Evolutionary conservation across 2,113 vertebrate species (phyloP), one percentile per base, ranked within the genome.

Genomic region (Centropus bengalensis): DNA sequence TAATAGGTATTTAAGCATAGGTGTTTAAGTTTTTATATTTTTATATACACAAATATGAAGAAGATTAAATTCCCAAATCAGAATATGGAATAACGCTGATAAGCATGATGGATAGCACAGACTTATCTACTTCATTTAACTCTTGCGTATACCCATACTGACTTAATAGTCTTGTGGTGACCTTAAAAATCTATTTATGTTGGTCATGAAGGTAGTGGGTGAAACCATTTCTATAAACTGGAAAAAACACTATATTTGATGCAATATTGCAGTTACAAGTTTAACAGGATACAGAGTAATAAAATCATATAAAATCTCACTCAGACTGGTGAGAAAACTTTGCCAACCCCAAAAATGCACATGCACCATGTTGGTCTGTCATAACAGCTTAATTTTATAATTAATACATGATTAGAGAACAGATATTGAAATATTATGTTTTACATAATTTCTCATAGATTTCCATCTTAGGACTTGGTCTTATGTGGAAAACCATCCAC

Each of bases 171-270:
- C 63, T 62, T 63, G 23, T 23, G 67, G n/a, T 82, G 68, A n/a
- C 16, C 47, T 88, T 84, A 79, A 80, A 80, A 86, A 93, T 24
- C 62, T 73, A 40, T 90, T 96, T 47, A 77, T 75, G 91, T 67
- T 91, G 22, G 18, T 93, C 52, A 84, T 76, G 80, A 66, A 86
- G 42, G n/a, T 47, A 62, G 49, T 20, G 30, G 56, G 40, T 71
- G 7, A 60, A 80, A 42, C 14, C 68, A 89, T 36, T 71, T 60
- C 58, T 47, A 4, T 93, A 27, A 67, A 92, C 56, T 78, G 36
- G 32, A 85, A 96, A 92, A 82, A 70, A 4, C 62, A 92, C 94
- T 95, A 95, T 80, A 78, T 91, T n/a, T 36, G 11, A 52, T 83
- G 67, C 58, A 52, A 66, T 82, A 81, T 47, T 86, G 70, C 4